Conservation (phyloP, 2,113 vertebrate genomes). For the Myiagra hebetior region DNA sequence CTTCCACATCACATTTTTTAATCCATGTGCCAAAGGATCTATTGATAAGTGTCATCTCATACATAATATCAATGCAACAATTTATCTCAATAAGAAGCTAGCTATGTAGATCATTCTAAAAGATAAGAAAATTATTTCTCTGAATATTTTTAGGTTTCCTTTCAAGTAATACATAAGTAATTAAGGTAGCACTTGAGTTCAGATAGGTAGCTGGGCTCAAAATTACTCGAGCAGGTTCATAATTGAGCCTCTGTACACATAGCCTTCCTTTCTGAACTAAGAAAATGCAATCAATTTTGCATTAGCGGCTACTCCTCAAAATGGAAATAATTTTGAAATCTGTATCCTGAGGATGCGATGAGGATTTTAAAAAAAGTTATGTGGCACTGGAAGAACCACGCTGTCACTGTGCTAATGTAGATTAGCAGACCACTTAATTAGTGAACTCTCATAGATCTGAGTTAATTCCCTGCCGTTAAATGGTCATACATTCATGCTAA, state of each 20-base stretch:
- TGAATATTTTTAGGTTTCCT: conserved; percentile 7
- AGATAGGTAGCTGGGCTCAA: not conserved
- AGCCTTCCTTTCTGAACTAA: not conserved
- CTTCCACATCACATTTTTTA: conserved; percentile 4
- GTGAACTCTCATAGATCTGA: not conserved
- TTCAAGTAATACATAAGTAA: conserved; percentile 28
- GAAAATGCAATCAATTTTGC: not conserved
- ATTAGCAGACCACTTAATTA: not conserved
- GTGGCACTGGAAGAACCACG: not conserved
- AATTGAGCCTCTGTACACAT: not conserved
- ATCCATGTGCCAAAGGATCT: not conserved
- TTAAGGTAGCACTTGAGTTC: not conserved
- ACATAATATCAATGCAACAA: not conserved
- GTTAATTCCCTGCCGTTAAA: not conserved
- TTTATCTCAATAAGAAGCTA: not conserved
- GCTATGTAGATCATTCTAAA: conserved; percentile 11
- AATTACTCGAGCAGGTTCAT: not conserved
- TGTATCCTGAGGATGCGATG: not conserved
- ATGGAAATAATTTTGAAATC: not conserved
- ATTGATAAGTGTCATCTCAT: conserved; percentile 19
- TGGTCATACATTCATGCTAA: not conserved
- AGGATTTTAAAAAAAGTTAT: not conserved
- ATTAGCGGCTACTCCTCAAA: not conserved
- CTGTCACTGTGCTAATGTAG: not conserved
- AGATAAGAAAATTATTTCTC: conserved; percentile 45